Conservation (phyloP, 2,113 vertebrate genomes). For the Eulemur macaco region DNA sequence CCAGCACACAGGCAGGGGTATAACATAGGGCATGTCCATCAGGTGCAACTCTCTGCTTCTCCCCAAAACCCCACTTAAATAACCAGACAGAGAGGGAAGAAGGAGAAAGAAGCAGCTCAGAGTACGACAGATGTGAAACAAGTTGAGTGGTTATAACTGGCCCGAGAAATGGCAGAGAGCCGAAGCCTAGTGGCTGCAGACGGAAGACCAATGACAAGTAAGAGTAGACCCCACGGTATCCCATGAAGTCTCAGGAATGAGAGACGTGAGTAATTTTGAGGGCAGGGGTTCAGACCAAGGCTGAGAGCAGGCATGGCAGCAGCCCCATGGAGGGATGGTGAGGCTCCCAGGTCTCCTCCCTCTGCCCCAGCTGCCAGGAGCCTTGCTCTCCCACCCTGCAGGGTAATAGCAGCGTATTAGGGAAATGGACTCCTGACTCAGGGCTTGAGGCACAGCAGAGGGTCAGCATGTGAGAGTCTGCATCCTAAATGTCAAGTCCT, state of each 20-base stretch:
- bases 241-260: neutral
- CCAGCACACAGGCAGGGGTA: neutral
- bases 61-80: no score
- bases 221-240: neutral
- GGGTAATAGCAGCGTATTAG: neutral
- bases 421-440: neutral
- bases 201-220: neutral
- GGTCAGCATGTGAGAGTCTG: no score
- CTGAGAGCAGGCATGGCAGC: no score
- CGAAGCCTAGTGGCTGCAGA: neutral
- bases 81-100: neutral
- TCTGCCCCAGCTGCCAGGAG: neutral
- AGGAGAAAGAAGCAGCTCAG: neutral
- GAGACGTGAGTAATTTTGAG: neutral
- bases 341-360: neutral
- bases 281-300: neutral
- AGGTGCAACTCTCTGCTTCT: neutral
- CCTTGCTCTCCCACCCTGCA: neutral
- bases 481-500: no score
- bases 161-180: neutral
- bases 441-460: neutral
- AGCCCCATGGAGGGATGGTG: neutral
- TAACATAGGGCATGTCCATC: fast-evolving
- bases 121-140: neutral
- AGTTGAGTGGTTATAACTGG: no score